phyloP scores from a whole-genome alignment of 2,113 vertebrate species.

The Gambusia holbrooki region DNA sequence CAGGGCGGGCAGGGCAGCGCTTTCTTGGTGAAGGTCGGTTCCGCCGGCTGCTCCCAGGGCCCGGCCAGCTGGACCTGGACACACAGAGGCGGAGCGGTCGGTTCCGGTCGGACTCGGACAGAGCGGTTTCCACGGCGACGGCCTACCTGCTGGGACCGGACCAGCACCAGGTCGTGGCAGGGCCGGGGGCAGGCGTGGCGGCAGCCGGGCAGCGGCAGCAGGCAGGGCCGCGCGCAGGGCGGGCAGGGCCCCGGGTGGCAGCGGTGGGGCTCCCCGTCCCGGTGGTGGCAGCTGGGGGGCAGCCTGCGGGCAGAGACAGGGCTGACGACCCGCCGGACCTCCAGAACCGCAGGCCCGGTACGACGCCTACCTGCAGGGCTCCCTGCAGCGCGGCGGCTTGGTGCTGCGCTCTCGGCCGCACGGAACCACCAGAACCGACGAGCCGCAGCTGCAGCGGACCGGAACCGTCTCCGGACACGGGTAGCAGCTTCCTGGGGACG shows the following conservation, averaged over 20 bases:
- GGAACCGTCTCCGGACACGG: constrained; percentile 68
- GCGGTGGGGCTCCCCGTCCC: constrained; percentile 51
- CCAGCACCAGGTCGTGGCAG: constrained; percentile 72
- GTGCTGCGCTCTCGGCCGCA: constrained; percentile 72
- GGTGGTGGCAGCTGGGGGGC: constrained; percentile 68
- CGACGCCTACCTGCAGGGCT: constrained; percentile 62
- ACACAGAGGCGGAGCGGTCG: constrained; percentile 6
- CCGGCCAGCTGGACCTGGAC: constrained; percentile 86
- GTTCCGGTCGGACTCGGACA: too few relatives aligned
- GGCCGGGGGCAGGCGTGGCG: constrained; percentile 56
- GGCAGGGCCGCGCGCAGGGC: constrained; percentile 65
- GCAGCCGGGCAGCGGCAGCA: constrained; percentile 46
- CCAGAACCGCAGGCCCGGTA: too few relatives aligned
- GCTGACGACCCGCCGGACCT: too few relatives aligned
- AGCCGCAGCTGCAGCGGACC: constrained; percentile 50
- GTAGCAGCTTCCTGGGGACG: constrained; percentile 64
- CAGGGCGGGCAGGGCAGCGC: constrained; percentile 90
- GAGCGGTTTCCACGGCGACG: too few relatives aligned
- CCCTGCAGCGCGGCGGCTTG: constrained; percentile 68
- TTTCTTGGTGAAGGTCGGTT: constrained; percentile 87
- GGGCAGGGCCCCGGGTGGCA: constrained; percentile 68
- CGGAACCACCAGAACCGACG: constrained; percentile 26
- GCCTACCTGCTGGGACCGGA: constrained; percentile 65
- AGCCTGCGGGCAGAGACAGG: constrained; percentile 23
- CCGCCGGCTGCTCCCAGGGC: constrained; percentile 89